Conservation (phyloP, 1,140 invertebrate genomes). For the Grapholita molesta region DNA sequence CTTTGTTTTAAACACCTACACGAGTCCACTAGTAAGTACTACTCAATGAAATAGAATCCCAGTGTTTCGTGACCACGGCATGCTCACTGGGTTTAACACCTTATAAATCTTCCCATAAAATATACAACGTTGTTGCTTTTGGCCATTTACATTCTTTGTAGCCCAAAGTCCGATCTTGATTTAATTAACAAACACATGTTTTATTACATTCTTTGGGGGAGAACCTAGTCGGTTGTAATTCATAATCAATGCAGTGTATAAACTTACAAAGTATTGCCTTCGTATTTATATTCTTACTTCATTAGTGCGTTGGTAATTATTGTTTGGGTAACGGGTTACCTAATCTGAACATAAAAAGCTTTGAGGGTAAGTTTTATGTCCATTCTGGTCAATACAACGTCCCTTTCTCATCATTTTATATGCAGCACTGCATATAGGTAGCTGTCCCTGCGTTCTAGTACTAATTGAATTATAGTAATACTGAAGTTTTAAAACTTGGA, state of each 20-base stretch:
- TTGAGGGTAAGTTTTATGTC: no score
- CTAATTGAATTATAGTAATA: constrained; percentile 28
- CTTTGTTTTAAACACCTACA: background rate
- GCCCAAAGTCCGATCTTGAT: constrained; percentile 27
- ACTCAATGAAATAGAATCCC: background rate
- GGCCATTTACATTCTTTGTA: constrained; percentile 36
- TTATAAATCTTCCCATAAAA: constrained; percentile 64
- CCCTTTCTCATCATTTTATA: no score
- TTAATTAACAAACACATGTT: constrained; percentile 22
- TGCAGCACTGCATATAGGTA: no score
- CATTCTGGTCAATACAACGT: no score
- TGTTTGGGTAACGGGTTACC: no score
- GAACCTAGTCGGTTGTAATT: background rate
- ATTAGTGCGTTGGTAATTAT: no score
- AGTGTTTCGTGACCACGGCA: constrained; percentile 47
- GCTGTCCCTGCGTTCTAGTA: constrained; percentile 10
- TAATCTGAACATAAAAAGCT: no score
- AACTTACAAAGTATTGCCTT: background rate
- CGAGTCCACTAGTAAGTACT: background rate
- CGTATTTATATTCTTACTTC: background rate
- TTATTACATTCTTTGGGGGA: constrained; percentile 13
- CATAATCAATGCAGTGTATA: background rate
- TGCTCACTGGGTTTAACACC: constrained; percentile 54
- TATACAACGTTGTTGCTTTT: constrained; percentile 57
- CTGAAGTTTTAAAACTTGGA: constrained; percentile 41